Conservation (phyloP, 1,140 invertebrate species). For the Aleiodes sp. region DNA sequence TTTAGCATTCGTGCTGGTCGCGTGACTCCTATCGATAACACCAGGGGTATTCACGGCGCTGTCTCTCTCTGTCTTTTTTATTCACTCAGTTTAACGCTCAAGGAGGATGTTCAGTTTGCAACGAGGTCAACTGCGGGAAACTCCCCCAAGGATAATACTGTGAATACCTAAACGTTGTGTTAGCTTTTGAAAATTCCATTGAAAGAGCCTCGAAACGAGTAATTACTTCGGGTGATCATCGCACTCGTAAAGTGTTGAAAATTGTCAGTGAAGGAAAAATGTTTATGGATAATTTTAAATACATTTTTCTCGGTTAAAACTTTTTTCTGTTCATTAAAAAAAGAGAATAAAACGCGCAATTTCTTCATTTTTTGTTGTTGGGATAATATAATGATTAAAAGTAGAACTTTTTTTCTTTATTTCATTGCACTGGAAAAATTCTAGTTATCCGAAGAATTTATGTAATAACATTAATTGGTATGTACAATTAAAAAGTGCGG, state of each 20-base stretch:
- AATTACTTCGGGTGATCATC: neutral
- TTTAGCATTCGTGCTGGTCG: conserved; percentile 22
- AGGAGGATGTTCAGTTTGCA: neutral
- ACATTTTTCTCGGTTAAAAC: too few relatives aligned
- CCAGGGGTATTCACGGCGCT: neutral
- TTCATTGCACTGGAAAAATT: too few relatives aligned
- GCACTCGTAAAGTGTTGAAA: neutral
- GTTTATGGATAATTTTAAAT: too few relatives aligned
- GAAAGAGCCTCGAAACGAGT: neutral
- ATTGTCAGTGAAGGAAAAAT: neutral
- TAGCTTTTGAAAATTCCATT: conserved; percentile 3
- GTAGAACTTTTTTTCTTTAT: too few relatives aligned
- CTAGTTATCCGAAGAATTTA: too few relatives aligned
- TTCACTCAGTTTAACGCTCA: neutral
- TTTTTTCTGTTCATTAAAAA: too few relatives aligned
- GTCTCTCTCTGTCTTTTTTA: neutral
- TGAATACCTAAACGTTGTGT: neutral
- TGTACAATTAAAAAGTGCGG: neutral
- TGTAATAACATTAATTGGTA: too few relatives aligned
- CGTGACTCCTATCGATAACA: conserved; percentile 41
- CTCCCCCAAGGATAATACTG: conserved; percentile 4
- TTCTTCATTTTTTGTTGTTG: too few relatives aligned
- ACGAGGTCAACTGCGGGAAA: conserved; percentile 3
- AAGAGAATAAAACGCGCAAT: too few relatives aligned
- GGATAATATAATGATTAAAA: too few relatives aligned